Conservation (phyloP, 1,140 invertebrate genomes). For the Seison nebaliae region DNA sequence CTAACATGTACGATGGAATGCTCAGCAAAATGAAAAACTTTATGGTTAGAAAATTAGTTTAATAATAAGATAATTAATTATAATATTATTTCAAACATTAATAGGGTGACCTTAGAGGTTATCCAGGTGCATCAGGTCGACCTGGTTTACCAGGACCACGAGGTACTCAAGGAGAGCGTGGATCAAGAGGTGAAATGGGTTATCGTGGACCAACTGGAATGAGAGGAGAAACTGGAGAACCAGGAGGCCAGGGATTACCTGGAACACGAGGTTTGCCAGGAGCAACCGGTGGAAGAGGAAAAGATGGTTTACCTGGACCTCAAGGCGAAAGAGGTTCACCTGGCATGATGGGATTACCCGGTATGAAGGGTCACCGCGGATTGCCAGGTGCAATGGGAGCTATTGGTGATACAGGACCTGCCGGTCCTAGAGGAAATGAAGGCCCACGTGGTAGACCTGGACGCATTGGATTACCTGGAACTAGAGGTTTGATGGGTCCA, state of each 20-base stretch:
- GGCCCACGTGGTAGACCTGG: background rate
- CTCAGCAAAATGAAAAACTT: too few species aligned
- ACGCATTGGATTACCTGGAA: background rate
- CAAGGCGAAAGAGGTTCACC: background rate
- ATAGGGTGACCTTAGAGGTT: background rate
- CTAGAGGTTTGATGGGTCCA: background rate
- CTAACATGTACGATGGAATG: background rate
- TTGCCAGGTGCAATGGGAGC: background rate
- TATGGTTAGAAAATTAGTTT: too few species aligned
- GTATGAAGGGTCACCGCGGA: constrained; percentile 1
- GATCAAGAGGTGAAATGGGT: constrained; percentile 3
- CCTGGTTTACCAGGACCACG: constrained; percentile 1
- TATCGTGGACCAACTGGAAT: constrained; percentile 1
- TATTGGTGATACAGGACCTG: background rate
- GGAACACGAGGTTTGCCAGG: background rate
- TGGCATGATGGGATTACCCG: background rate
- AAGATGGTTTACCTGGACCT: background rate
- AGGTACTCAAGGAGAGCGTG: background rate
- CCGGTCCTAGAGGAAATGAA: background rate
- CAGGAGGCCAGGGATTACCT: background rate
- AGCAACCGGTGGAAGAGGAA: background rate
- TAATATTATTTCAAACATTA: too few species aligned
- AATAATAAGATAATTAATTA: too few species aligned
- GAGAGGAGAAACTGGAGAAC: constrained; percentile 1
- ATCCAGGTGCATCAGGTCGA: background rate